These are phyloP conservation scores for Phrynosoma blainvillii DNA, from an alignment of 2,113 vertebrate species.

Conservation along the genomic window DNA sequence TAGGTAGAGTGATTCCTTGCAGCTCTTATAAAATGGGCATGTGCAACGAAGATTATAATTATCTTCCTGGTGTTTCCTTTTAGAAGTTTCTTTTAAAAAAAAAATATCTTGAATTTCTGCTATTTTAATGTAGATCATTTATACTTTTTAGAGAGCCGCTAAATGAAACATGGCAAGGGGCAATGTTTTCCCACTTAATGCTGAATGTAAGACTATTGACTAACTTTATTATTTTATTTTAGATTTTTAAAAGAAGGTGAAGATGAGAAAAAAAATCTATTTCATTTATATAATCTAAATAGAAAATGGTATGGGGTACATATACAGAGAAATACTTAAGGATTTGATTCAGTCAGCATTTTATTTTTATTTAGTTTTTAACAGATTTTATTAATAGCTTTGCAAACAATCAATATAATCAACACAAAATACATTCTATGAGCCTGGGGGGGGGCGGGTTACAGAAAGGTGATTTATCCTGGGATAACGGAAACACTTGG, in stretches of 20 bases:
- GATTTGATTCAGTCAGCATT: neutral
- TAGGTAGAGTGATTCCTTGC: slow-evolving; percentile 48
- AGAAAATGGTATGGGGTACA: neutral
- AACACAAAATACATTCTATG: too few species aligned
- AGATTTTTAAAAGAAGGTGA: too few species aligned
- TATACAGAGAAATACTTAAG: neutral
- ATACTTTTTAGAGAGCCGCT: slow-evolving; percentile 48
- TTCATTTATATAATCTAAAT: neutral
- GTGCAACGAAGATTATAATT: slow-evolving; percentile 46
- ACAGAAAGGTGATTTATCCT: too few species aligned
- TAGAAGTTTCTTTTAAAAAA: slow-evolving; percentile 19
- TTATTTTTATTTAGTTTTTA: neutral
- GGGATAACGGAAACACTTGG: too few species aligned
- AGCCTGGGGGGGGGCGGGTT: too few species aligned
- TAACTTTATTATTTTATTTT: neutral
- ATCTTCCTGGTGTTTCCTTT: slow-evolving; percentile 47
- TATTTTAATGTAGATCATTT: slow-evolving; percentile 59
- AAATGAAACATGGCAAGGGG: slow-evolving; percentile 50
- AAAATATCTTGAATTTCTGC: slow-evolving; percentile 55
- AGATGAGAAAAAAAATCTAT: neutral
- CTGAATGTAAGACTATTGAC: slow-evolving; percentile 9
- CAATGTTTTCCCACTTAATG: slow-evolving; percentile 33
- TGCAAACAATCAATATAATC: too few species aligned
- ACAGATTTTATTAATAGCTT: too few species aligned
- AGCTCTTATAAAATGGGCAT: slow-evolving; percentile 34